Evolutionary conservation across 2,113 vertebrate genomes (phyloP), one percentile per base, ranked within the genome.

Genomic region (Syrrhaptes paradoxus): DNA sequence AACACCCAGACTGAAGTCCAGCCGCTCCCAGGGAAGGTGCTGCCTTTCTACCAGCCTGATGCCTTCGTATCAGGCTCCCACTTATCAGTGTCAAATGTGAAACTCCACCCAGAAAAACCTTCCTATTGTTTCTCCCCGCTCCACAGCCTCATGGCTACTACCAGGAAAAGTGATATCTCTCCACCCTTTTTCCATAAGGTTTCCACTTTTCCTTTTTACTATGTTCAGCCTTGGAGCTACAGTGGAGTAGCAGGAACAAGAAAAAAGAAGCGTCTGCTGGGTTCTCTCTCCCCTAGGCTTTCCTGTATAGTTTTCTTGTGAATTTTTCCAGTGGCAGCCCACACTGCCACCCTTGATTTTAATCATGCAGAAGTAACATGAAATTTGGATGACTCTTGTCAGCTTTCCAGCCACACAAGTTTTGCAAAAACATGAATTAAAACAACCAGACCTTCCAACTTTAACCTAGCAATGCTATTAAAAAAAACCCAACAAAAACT

Each of bases 1-100:
- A 95, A 89, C 73, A 81, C 54, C 88, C 92, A 62, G 86, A n/a
- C 68, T 84, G 76, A 94, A 95, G 92, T 76, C 73, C 88, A 93
- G 88, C 86, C 68, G 72, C 48, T 51, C 45, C 28, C 59, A 63
- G 65, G 21, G 59, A 94, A 95, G 78, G 87, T 63, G 93, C 71
- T 85, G 54, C 46, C 7, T 28, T 49, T 73, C 71, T 8, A 38
- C 20, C 24, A 12, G 34, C n/a, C 54, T 2, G 0, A 8, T 9
- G 61, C 36, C 62, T 79, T 85, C 1, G 0, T 34, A 79, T 26
- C 55, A 4, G 41, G 28, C 55, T 80, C 43, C 26, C 45, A 8
- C 72, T 83, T 28, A 58, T 6, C 70, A 49, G 28, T 10, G 22
- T 32, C 70, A 68, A 78, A 77, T 18, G 63, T 25, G 26, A 89